A percentile compares a stretch with the other conserved stretches of the same genome.
Evolutionary conservation across 2,797 vertebrate species (phyloP).

Genomic region (Diplodus sargus): DNA sequence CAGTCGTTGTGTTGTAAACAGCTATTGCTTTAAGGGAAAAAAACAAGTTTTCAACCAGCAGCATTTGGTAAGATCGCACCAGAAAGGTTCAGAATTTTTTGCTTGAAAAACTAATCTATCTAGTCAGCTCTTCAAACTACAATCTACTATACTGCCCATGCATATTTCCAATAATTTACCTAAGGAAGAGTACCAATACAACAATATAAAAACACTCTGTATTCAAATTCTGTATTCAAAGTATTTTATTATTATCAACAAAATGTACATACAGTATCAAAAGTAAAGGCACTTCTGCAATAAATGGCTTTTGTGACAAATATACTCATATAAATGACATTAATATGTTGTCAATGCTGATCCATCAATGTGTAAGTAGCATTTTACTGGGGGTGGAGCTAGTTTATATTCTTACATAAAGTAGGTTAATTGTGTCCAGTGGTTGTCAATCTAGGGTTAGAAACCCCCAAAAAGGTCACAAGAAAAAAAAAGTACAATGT

Average conservation of each 20-base stretch:
- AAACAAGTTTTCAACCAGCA: not conserved
- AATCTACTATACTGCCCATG: too few species aligned
- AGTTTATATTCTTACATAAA: too few species aligned
- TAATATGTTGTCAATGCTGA: too few species aligned
- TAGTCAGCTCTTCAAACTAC: not conserved
- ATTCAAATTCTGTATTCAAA: not conserved
- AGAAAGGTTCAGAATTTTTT: not conserved
- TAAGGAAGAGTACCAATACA: not conserved
- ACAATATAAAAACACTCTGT: too few species aligned
- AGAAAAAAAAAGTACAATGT: not conserved
- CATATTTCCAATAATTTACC: not conserved
- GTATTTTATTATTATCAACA: not conserved
- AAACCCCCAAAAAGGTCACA: not conserved
- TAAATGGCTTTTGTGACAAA: not conserved
- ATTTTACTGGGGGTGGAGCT: too few species aligned
- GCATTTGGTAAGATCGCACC: not conserved
- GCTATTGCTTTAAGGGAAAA: not conserved
- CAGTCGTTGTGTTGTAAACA: not conserved
- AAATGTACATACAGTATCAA: not conserved
- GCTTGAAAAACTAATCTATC: not conserved
- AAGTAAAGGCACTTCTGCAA: not conserved
- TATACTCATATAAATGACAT: not conserved
- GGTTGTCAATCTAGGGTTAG: not conserved
- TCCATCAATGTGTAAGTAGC: too few species aligned
- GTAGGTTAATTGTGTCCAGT: too few species aligned